Base-by-base conservation (phyloP, 2,113 vertebrate genomes). In the Saguinus midas region DNA sequence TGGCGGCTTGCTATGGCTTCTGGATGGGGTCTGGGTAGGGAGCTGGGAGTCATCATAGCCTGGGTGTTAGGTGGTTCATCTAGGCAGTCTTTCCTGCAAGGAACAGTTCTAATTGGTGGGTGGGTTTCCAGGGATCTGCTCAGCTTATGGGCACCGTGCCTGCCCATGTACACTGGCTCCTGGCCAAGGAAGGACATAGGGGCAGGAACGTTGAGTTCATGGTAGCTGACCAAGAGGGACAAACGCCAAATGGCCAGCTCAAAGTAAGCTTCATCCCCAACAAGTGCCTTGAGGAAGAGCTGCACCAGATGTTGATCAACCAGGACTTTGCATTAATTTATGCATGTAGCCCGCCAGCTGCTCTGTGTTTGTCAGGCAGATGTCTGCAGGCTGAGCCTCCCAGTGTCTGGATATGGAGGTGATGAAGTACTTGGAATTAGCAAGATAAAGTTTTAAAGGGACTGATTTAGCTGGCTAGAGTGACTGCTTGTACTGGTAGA, bases 331-430 rank as follows among this genome's bases (percentile, higher is more conserved):
- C n/a, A 45, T 50, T 76, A 10, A 79, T 78, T 73, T 79, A 48
- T 13, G 35, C 72, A 48, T 50, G 23, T 72, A 79, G 50, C 35
- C 37, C 5, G 0, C 55, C 78, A 91, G 52, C 96, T 93, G 90
- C 87, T 83, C 68, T 50, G 68, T 57, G 32, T 76, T 94, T 96
- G 92, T 84, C 37, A 57, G 58, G 66, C 95, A 94, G 80, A 94
- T 85, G 81, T 97, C 52, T 16, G 4, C 37, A 43, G 0, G 3
- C 29, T 32, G 27, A 79, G 37, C 37, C 27, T 87, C 73, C 35
- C 68, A 12, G 0, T 66, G 61, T 64, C 73, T n/a, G 27, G 84
- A 18, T 35, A 3, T 29, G 14, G 50, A 48, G 76, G 29, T 50
- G 55, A 17, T 75, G 70, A 55, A 58, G 55, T n/a, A 43, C 70